These are phyloP conservation scores for Myocastor coypus DNA, from an alignment of 2,113 vertebrate genomes.

Conservation along the genomic window DNA sequence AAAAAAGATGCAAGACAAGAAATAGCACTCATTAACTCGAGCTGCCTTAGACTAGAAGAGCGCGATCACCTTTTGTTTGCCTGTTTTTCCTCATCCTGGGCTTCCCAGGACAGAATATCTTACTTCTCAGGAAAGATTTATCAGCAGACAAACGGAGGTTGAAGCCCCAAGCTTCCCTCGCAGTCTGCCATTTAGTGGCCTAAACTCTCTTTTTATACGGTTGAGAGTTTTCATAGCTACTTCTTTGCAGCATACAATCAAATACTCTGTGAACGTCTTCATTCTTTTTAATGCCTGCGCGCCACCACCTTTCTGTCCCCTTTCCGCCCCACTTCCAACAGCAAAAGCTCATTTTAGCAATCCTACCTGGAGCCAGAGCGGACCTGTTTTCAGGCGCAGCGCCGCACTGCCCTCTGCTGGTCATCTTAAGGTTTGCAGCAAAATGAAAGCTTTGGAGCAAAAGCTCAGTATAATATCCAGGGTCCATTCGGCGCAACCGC, in stretches of 20 bases:
- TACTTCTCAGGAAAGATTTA: not conserved
- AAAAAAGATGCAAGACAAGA: no score
- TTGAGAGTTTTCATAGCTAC: not conserved
- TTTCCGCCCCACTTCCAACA: not conserved
- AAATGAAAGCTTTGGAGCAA: not conserved
- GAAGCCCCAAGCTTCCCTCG: no score
- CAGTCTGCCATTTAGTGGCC: not conserved
- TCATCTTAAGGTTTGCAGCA: not conserved
- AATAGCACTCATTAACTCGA: no score
- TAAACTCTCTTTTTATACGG: not conserved
- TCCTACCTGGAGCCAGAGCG: no score
- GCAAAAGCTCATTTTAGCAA: accelerated
- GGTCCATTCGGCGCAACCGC: not conserved
- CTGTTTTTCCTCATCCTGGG: not conserved
- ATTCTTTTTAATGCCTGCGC: not conserved
- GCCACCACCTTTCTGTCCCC: not conserved
- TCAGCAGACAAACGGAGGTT: not conserved
- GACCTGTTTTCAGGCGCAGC: not conserved
- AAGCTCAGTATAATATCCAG: no score
- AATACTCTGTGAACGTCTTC: no score
- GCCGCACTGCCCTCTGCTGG: not conserved
- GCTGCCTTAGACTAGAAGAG: not conserved
- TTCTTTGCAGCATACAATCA: not conserved
- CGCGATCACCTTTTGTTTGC: no score
- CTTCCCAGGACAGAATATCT: not conserved